Evolutionary conservation across 2,797 vertebrate species (phyloP), one percentile per base, ranked within the genome.

Genomic region (Fringilla coelebs): DNA sequence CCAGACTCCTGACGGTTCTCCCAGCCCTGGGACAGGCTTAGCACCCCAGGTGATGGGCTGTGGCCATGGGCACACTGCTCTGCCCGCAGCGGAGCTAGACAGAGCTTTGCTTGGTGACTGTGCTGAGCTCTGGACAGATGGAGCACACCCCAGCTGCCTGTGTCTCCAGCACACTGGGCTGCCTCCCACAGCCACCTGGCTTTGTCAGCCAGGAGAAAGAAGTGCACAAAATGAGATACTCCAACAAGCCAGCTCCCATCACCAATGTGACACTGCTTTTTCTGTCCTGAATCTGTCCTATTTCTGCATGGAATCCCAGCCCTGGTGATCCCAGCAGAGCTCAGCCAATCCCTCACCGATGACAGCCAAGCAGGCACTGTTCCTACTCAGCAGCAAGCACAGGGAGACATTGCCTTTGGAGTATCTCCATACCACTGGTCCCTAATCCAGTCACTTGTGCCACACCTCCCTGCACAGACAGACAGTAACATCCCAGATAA

Each of bases 121-220:
- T 6, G 20, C n/a, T 8, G 0, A 7, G 13, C 29, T 45, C 38
- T 0, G 2, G 13, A 14, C 0, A 0, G 45, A 46, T 19, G 0
- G 8, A 81, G 49, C 51, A 24, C 21, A 54, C 6, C 67, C 82
- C 81, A 11, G 43, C 65, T 58, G 55, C 72, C 55, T 16, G 5
- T 5, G 4, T 16, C 65, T 46, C 83, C 4, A 1, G n/a, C 43
- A 22, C 0, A 0, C 28, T 4, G 1, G 3, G 38, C 65, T 26
- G 21, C 43, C 43, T 85, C 77, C 80, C 45, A 7, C 5, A 10
- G 28, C 51, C 4, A 1, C 77, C 49, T 20, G 4, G 54, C 82
- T 70, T 67, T 19, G 31, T 40, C 75, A 61, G 41, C 10, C 41
- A 1, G 26, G 74, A 81, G 52, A 46, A 46, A 17, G 4, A 29